Evolutionary conservation across 2,888 invertebrate genomes (phyloP), one percentile per base, ranked within the genome.

Genomic region (Rotaria magnacalcarata): DNA sequence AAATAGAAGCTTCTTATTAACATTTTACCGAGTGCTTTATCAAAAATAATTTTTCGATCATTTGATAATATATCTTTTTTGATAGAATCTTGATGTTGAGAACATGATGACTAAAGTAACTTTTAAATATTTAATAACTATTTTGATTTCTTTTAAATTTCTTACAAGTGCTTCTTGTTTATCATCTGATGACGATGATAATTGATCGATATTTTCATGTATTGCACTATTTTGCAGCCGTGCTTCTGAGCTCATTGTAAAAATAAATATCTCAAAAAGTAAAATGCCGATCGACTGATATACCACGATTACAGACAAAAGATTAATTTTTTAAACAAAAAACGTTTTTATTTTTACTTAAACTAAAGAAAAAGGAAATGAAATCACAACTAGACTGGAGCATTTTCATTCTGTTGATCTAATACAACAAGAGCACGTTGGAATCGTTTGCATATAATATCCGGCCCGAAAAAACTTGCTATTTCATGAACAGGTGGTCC

Each of bases 401-500:
- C 34, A 67, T 41, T 67, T 67, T 67, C 67, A 67, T 67, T 67
- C 6, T 41, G 67, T 67, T 67, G 67, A 27, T 67, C 27, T 67
- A 80, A 14, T 47, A n/a, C 47, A 41, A 4, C 2, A 43, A 80
- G 80, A 75, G 86, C 86, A 58, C 56, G 58, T 58, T 86, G 50
- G 47, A 85, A 85, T 54, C 86, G 21, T 85, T 60, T 75, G 52
- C 56, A 50, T 21, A 60, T 80, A 80, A 56, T 80, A 84, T 86
- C 84, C 75, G 85, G 34, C 5, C 86, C 86, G 41, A 86, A 84
- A 34, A 86, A 85, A 34, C 74, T 85, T 8, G 56, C 21, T 27
- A 86, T 80, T 56, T 86, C 86, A 14, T 85, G 47, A 56, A 86
- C 85, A n/a, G 86, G 85, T 52, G 86, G 86, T 58, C 86, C 86